Evolutionary conservation across 1,140 invertebrate species (phyloP), one percentile per base, ranked within the genome.

Genomic region (Rhynchophorus ferrugineus): DNA sequence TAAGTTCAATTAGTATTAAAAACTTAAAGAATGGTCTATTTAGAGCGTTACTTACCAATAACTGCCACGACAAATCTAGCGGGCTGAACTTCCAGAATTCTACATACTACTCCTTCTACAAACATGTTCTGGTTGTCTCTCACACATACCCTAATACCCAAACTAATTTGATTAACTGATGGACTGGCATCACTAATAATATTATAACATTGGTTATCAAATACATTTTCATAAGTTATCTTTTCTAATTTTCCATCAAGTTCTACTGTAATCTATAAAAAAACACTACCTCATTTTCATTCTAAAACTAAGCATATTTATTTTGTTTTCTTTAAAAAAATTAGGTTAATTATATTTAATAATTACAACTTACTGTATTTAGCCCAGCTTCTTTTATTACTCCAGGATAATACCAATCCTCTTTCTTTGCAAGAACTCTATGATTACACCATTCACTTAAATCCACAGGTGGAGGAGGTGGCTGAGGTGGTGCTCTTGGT

Each of bases 171-270:
- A 39, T 79, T 83, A 46, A 85, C 78, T 59, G 87, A 84, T 22
- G 94, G 94, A 69, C 89, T 88, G 57, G 92, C 89, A 71, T 97
- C 92, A 69, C 89, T 84, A 60, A 98, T 93, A 60, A 98, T 82
- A 71, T 94, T 88, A 69, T 80, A 87, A 66, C 86, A 87, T 59
- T 85, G 82, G 57, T 76, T 73, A 62, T 83, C 83, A 61, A 92
- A 79, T 49, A 87, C 77, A 70, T 87, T 82, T 68, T 70, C 75
- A 63, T 75, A 71, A 71, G 78, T 75, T 42, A 83, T 73, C 14
- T 79, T 63, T 53, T 82, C 79, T n/a, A 14, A 19, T 48, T 78
- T 75, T 58, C 74, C 71, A 71, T 91, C 88, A 55, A 91, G 78
- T 65, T 85, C 76, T 16, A 91, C 82, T 41, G 79, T 77, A 55